Percentiles rank a stretch among this genome's conserved stretches.
These are phyloP conservation scores for Pachymerium ferrugineum DNA, from an alignment of 2,888 invertebrate species.

Conservation along the genomic window DNA sequence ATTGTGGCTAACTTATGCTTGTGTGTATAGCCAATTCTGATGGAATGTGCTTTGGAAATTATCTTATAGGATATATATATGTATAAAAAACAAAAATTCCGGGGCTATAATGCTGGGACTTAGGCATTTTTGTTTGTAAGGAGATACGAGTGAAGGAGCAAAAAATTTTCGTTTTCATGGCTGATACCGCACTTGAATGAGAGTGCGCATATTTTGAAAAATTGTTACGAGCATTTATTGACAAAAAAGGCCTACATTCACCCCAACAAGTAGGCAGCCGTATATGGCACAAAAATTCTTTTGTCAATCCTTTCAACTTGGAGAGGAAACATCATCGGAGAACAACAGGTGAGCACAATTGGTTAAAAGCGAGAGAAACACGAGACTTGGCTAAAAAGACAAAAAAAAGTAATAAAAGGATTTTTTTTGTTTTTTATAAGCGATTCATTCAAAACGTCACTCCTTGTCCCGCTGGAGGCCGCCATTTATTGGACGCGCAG, in stretches of 20 bases:
- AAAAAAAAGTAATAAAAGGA: slow-evolving; percentile 17
- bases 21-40: neutral
- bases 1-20: slow-evolving; percentile 12
- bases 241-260: slow-evolving; percentile 11
- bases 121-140: too few relatives aligned
- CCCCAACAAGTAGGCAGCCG: slow-evolving; percentile 10
- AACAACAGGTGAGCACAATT: slow-evolving; percentile 14
- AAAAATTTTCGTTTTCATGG: slow-evolving; percentile 9
- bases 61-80: neutral
- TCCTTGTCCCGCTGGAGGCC: neutral
- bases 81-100: neutral
- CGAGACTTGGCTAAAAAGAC: slow-evolving; percentile 13
- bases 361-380: slow-evolving; percentile 21
- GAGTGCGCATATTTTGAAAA: neutral
- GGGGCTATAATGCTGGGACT: neutral
- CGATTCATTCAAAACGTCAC: neutral
- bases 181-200: neutral
- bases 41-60: neutral
- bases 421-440: neutral
- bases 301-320: slow-evolving; percentile 1
- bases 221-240: slow-evolving; percentile 17
- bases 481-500: slow-evolving; percentile 14
- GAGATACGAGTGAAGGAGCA: neutral
- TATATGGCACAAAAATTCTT: neutral
- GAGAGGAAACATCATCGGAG: neutral